phyloP scores from a whole-genome alignment of 2,113 vertebrate genomes.

The Henicopernis longicauda region DNA sequence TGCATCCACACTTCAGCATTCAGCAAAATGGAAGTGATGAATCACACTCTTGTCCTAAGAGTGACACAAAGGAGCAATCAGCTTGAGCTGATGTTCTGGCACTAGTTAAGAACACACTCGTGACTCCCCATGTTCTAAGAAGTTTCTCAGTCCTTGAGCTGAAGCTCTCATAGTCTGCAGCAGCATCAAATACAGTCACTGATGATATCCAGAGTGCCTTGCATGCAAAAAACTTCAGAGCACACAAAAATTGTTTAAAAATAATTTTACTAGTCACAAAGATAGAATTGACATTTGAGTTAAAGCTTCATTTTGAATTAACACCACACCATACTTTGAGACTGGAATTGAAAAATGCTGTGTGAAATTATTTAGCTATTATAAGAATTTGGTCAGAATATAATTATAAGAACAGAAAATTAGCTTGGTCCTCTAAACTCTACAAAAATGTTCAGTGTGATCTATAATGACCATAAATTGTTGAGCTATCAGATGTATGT shows the following conservation, averaged over 20 bases:
- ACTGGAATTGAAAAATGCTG: background rate
- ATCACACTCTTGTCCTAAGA: conserved; percentile 20
- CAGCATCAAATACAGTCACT: background rate
- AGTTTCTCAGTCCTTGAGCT: background rate
- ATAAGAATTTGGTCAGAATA: background rate
- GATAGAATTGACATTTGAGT: conserved; percentile 20
- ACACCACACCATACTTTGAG: rapidly evolving
- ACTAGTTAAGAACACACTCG: background rate
- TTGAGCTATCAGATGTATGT: background rate
- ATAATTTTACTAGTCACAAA: conserved; percentile 23
- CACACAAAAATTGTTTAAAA: background rate
- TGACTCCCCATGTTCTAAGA: background rate
- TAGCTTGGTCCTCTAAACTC: background rate
- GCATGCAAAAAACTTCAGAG: background rate
- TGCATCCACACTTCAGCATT: background rate
- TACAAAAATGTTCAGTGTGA: background rate
- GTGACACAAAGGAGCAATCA: conserved; percentile 47
- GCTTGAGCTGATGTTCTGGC: conserved; percentile 11
- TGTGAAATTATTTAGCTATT: background rate
- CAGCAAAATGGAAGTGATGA: conserved; percentile 27
- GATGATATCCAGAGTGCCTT: background rate
- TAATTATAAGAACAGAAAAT: background rate
- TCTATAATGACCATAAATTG: background rate
- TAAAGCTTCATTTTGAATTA: background rate
- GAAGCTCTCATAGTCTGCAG: background rate